These are phyloP conservation scores for Grantiella picta DNA, from an alignment of 2,113 vertebrate genomes.

Conservation along the genomic window DNA sequence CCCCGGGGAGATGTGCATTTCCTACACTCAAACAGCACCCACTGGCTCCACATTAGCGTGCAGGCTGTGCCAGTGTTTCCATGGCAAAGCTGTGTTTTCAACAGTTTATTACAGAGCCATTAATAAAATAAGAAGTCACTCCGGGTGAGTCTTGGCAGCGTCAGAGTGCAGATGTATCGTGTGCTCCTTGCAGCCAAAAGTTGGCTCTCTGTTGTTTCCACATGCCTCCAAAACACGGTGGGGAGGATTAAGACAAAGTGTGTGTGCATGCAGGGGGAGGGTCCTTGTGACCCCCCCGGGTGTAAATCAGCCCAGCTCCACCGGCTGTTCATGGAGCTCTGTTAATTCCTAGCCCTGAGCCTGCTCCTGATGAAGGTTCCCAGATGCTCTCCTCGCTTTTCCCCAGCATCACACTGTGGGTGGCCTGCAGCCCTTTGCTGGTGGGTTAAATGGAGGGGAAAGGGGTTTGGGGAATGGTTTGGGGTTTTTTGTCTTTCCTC, in stretches of 20 bases:
- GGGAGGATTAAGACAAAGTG: conserved; percentile 13
- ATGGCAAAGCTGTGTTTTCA: conserved; percentile 36
- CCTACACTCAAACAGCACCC: neutral
- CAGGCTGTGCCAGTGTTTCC: conserved; percentile 4
- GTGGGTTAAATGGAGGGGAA: neutral
- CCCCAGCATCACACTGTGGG: neutral
- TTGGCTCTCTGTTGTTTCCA: neutral
- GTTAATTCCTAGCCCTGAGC: neutral
- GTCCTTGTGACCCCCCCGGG: neutral
- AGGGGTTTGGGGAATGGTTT: neutral
- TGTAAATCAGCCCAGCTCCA: neutral
- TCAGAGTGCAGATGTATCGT: conserved; percentile 19
- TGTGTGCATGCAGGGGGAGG: neutral
- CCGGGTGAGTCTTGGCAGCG: conserved; percentile 26
- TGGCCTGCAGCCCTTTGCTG: neutral
- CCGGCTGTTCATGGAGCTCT: neutral
- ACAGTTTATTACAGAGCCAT: neutral
- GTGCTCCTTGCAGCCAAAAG: conserved; percentile 22
- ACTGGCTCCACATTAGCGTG: neutral
- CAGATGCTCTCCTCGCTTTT: neutral
- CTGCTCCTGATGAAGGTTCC: neutral
- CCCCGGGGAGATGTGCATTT: neutral
- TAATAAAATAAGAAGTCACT: conserved; percentile 18
- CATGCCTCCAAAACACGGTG: neutral
- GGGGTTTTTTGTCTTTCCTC: neutral